Conservation (phyloP, 2,888 invertebrate species). For the Glaucopsyche alexis region DNA sequence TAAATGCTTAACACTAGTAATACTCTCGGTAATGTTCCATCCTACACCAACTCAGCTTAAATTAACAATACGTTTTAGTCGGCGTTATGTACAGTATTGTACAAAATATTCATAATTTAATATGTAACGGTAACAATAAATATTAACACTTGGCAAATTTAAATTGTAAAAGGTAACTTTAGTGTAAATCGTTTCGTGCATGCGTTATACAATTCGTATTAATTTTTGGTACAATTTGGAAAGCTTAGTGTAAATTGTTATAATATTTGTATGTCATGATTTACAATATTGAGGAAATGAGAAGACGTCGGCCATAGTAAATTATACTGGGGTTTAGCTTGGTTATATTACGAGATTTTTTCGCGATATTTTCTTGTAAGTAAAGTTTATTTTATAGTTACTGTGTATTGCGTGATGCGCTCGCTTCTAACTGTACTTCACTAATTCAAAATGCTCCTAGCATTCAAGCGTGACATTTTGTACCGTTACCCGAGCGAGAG, state of each 20-base stretch:
- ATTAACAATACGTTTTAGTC: conserved; percentile 9
- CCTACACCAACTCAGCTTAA: conserved; percentile 20
- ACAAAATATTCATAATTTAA: conserved; percentile 12
- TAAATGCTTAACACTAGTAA: conserved; percentile 12
- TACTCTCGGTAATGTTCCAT: conserved; percentile 13
- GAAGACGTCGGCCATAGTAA: conserved; percentile 25
- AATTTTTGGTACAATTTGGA: conserved; percentile 26
- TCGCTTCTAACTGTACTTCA: conserved; percentile 7
- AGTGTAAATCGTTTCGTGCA: not conserved
- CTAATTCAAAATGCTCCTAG: conserved; percentile 27
- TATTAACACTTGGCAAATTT: conserved; percentile 25
- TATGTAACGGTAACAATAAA: conserved; percentile 15
- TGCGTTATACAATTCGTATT: conserved; percentile 11
- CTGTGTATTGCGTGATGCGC: conserved; percentile 22
- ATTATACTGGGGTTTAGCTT: not conserved
- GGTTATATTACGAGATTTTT: not conserved
- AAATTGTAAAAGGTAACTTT: conserved; percentile 16
- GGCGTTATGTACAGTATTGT: conserved; percentile 22
- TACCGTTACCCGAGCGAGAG: conserved; percentile 20
- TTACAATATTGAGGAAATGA: conserved; percentile 25
- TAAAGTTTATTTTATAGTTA: conserved; percentile 17
- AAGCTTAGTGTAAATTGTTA: conserved; percentile 21
- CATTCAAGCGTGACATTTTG: conserved; percentile 26
- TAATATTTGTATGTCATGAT: conserved; percentile 11
- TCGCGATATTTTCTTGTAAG: conserved; percentile 1